A percentile compares a stretch with the other conserved stretches of the same genome.
These are phyloP conservation scores for Piscicola geometra DNA, from an alignment of 2,888 invertebrate genomes.

Conservation along the genomic window DNA sequence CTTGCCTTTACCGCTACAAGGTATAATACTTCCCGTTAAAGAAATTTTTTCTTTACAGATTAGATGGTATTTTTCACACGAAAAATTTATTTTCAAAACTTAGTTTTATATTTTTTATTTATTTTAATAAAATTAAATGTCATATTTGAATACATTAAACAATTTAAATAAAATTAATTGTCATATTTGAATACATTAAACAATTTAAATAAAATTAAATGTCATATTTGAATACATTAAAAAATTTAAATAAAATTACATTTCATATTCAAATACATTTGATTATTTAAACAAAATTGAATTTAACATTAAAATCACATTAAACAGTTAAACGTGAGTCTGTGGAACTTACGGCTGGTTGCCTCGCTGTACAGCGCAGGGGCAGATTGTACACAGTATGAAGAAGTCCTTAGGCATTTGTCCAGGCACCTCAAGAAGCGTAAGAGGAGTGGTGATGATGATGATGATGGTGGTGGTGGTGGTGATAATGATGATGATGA, in stretches of 20 bases:
- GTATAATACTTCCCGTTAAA: not conserved
- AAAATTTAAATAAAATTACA: not conserved
- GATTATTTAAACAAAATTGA: not conserved
- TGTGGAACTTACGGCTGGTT: conserved; percentile 8
- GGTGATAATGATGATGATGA: no score
- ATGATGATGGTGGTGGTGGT: no score
- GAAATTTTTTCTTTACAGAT: no score
- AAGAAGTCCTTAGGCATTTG: not conserved
- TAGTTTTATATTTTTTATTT: not conserved
- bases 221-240: not conserved
- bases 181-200: no score
- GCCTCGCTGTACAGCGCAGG: not conserved
- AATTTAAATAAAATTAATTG: no score
- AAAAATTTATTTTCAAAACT: not conserved
- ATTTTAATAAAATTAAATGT: not conserved
- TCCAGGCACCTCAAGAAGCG: not conserved
- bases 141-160: no score
- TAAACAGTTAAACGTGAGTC: not conserved
- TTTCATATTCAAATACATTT: not conserved
- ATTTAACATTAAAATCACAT: not conserved
- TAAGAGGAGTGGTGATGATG: not conserved
- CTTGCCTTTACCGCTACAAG: not conserved
- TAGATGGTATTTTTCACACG: no score
- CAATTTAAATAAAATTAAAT: no score
- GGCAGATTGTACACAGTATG: not conserved